These are phyloP conservation scores for Pandemis cinnamomeana DNA, from an alignment of 2,888 invertebrate genomes.

Conservation along the genomic window DNA sequence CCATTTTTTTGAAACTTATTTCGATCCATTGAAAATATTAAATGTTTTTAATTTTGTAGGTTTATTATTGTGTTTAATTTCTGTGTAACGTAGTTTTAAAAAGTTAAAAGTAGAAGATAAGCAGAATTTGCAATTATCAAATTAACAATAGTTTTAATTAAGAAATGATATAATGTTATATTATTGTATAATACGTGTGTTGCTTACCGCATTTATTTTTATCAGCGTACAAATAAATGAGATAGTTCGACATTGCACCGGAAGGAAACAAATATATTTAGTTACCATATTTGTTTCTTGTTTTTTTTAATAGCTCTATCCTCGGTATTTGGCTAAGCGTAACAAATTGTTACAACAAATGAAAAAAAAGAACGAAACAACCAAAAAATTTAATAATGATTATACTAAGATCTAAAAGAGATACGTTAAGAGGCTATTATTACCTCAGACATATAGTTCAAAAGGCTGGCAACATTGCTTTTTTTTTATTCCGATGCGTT, in stretches of 20 bases:
- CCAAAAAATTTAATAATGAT: too few species aligned
- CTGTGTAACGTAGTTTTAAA: neutral
- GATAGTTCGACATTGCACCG: neutral
- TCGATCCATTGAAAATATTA: neutral
- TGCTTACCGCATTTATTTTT: slow-evolving; percentile 35
- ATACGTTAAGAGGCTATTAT: too few species aligned
- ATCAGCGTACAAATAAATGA: neutral
- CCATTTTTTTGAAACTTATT: neutral
- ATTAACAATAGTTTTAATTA: neutral
- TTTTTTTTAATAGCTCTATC: too few species aligned
- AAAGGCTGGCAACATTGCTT: too few species aligned
- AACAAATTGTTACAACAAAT: too few species aligned
- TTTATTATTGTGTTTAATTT: neutral
- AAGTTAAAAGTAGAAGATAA: too few species aligned
- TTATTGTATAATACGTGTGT: slow-evolving; percentile 8
- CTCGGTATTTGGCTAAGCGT: too few species aligned
- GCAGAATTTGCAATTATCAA: too few species aligned
- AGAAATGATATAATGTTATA: slow-evolving; percentile 15
- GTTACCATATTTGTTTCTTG: neutral
- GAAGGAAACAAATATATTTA: neutral
- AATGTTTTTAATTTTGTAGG: neutral
- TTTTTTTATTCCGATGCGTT: too few species aligned
- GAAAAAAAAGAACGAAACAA: too few species aligned
- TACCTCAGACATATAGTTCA: too few species aligned
- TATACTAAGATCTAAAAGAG: too few species aligned